phyloP scores from a whole-genome alignment of 2,888 invertebrate genomes.

The Stratiomys singularior region DNA sequence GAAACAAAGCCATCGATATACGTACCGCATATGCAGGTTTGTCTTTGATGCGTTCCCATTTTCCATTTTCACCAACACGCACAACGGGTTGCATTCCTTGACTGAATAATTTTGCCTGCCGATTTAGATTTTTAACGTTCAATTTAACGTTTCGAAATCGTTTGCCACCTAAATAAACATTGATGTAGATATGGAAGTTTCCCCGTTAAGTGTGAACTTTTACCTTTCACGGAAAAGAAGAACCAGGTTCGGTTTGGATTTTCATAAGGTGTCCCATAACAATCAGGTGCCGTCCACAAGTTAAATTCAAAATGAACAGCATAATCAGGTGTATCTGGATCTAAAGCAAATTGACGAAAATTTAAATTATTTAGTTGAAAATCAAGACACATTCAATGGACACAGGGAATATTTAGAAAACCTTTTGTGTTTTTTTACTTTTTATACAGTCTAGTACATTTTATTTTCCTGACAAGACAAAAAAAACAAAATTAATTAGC shows the following conservation, averaged over 20 bases:
- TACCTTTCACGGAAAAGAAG: slow-evolving; percentile 81
- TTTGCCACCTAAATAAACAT: slow-evolving; percentile 62
- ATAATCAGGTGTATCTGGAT: slow-evolving; percentile 44
- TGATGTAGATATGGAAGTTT: slow-evolving; percentile 13
- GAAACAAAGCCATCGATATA: slow-evolving; percentile 47
- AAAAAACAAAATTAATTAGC: too few species aligned
- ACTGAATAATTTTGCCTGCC: slow-evolving; percentile 89
- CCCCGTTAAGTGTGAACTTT: not conserved
- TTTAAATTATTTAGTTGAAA: too few species aligned
- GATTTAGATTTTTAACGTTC: slow-evolving; percentile 87
- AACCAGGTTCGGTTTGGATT: slow-evolving; percentile 94
- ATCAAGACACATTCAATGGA: too few species aligned
- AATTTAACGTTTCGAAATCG: slow-evolving; percentile 75
- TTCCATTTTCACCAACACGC: slow-evolving; percentile 77
- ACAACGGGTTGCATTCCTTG: slow-evolving; percentile 91
- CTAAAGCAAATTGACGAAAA: too few species aligned
- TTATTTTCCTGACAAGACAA: too few species aligned
- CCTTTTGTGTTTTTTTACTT: too few species aligned
- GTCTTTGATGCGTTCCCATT: slow-evolving; percentile 87
- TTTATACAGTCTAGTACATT: too few species aligned
- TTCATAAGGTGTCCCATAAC: slow-evolving; percentile 86
- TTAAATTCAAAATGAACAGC: slow-evolving; percentile 78
- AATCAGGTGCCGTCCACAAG: slow-evolving; percentile 90
- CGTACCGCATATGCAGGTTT: slow-evolving; percentile 80
- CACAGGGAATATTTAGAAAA: too few species aligned